Conservation (phyloP, 2,113 vertebrate genomes). For the Symphodus melops region DNA sequence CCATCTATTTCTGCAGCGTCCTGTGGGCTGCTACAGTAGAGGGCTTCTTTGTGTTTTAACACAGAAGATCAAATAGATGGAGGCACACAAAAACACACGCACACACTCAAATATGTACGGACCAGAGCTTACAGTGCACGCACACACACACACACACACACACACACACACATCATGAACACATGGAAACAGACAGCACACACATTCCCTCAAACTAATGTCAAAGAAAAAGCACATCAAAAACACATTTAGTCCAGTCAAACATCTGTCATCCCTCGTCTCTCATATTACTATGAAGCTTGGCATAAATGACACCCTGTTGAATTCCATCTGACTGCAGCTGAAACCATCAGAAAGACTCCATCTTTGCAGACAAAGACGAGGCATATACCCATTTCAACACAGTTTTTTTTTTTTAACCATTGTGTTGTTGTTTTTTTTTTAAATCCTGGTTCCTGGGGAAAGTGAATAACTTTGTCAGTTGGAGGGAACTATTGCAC, state of each 20-base stretch:
- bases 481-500: neutral
- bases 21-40: slow-evolving; percentile 70
- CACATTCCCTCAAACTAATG: neutral
- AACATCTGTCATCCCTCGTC: neutral
- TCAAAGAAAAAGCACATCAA: slow-evolving; percentile 30
- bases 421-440: neutral
- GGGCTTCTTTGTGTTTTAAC: slow-evolving; percentile 68
- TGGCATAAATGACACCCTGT: neutral
- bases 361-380: neutral
- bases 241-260: neutral
- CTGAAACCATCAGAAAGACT: slow-evolving; percentile 12
- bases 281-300: slow-evolving; percentile 2
- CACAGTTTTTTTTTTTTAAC: too few relatives aligned
- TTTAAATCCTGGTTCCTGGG: neutral
- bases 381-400: neutral
- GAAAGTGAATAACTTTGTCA: neutral
- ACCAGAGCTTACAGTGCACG: slow-evolving; percentile 10
- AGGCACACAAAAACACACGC: slow-evolving; percentile 13
- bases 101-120: slow-evolving; percentile 6
- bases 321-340: slow-evolving; percentile 9
- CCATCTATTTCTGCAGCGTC: slow-evolving; percentile 76
- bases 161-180: slow-evolving; percentile 8
- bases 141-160: neutral
- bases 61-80: slow-evolving; percentile 65
- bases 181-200: neutral